Percentiles rank a stretch among this genome's conserved stretches.
phyloP scores from a whole-genome alignment of 2,888 invertebrate genomes.

The Oegoconia quadripuncta region DNA sequence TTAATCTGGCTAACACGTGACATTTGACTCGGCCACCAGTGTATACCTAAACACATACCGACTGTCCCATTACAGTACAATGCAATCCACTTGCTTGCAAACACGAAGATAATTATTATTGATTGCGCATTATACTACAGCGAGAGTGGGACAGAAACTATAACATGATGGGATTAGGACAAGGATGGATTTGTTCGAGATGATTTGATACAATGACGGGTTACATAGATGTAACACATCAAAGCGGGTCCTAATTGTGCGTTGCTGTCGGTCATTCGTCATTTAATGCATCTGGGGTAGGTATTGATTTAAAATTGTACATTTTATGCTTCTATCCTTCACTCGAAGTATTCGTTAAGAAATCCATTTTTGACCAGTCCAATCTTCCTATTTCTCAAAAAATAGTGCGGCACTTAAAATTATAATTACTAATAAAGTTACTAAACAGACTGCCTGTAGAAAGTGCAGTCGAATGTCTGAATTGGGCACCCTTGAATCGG shows the following conservation, averaged over 20 bases:
- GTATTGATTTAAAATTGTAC: neutral
- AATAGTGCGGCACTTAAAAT: too few species aligned
- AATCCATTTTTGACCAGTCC: too few species aligned
- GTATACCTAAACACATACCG: neutral
- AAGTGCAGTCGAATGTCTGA: too few species aligned
- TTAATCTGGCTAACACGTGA: conserved; percentile 61
- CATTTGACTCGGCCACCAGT: conserved; percentile 47
- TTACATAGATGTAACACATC: conserved; percentile 49
- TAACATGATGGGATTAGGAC: conserved; percentile 23
- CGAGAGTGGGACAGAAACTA: conserved; percentile 28
- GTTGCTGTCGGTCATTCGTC: neutral
- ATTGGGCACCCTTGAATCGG: too few species aligned
- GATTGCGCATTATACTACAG: conserved; percentile 66
- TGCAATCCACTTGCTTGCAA: conserved; percentile 67
- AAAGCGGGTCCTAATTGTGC: conserved; percentile 55
- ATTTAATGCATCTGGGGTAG: neutral
- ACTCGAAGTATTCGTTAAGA: too few species aligned
- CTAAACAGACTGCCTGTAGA: too few species aligned
- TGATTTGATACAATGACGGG: conserved; percentile 37
- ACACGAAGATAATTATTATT: conserved; percentile 74
- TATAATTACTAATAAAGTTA: too few species aligned
- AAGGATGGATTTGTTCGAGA: conserved; percentile 14
- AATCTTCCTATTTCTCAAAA: too few species aligned
- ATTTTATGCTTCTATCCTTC: neutral
- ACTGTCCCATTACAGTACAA: conserved; percentile 39